Evolutionary conservation across 1,140 invertebrate genomes (phyloP), one percentile per base, ranked within the genome.

Genomic region (Schlechtendalia chinensis): DNA sequence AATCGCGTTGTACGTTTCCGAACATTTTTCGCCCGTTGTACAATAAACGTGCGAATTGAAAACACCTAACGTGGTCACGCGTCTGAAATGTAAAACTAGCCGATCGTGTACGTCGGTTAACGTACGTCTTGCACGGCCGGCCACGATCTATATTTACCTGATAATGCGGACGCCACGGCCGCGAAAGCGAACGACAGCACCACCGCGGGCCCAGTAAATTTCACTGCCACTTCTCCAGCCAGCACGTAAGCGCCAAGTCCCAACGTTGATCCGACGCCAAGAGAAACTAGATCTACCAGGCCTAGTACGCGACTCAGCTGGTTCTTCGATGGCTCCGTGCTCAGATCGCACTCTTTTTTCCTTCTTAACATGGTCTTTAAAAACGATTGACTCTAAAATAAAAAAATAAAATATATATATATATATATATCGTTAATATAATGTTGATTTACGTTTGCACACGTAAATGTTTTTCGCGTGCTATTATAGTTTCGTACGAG

Each of bases 211-310:
- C 96, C 96, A 0, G 95, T 92, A 1, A 90, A 90, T 39, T 91
- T 89, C 84, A 91, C 92, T 12, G 95, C 95, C 1, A 97, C 95
- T 81, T 93, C 90, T n/a, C 95, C 96, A 12, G 94, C 94, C 39
- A 97, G 87, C 5, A 97, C 94, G 85, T 97, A 98, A n/a, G 97
- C 94, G 0, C 96, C 96, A 27, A 97, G 87, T 1, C 95, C 96
- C 1, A 98, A 87, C 0, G 95, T 97, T 81, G 93, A 92, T 17
- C 96, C 95, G 32, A 97, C 92, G 1, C 94, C 94, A 11, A 96
- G 86, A 0, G 91, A 90, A 0, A 91, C 93, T 14, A 96, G 87
- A 86, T 96, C 94, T 19, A 94, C 83, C 0, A 94, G 86, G 17
- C 89, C 91, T 14, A 97, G 87, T 16, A 93, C 93, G 82, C 94